phyloP scores from a whole-genome alignment of 2,113 vertebrate genomes.

The Cichladusa arquata region DNA sequence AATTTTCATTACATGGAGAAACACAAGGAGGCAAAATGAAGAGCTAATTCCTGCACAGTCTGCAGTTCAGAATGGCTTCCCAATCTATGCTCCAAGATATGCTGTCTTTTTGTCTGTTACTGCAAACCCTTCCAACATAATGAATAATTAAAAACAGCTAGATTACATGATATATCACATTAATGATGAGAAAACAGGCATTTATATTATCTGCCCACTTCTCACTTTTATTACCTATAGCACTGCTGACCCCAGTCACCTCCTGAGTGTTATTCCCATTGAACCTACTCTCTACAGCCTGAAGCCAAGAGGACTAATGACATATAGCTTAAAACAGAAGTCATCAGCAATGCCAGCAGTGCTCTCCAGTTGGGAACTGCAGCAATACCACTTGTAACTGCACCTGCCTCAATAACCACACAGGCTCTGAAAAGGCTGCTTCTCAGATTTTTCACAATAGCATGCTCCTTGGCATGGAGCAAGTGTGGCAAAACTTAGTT shows the following conservation, averaged over 20 bases:
- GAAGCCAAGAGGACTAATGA: background rate
- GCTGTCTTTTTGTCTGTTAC: background rate
- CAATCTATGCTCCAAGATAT: background rate
- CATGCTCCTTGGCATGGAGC: background rate
- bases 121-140: slow-evolving; percentile 9
- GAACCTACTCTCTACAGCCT: background rate
- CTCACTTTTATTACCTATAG: background rate
- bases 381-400: background rate
- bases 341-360: background rate
- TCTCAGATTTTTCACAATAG: background rate
- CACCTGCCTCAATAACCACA: background rate
- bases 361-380: background rate
- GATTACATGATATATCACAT: slow-evolving; percentile 19
- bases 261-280: background rate
- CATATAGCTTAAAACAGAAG: background rate
- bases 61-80: background rate
- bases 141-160: slow-evolving; percentile 53
- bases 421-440: background rate
- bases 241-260: background rate
- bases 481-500: background rate
- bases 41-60: slow-evolving; percentile 13
- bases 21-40: slow-evolving; percentile 8
- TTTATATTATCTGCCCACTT: background rate
- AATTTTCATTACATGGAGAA: slow-evolving; percentile 8
- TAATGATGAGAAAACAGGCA: background rate